A percentile compares a stretch with the other conserved stretches of the same genome.
Evolutionary conservation across 2,888 invertebrate genomes (phyloP).

Genomic region (Erebia aethiops): DNA sequence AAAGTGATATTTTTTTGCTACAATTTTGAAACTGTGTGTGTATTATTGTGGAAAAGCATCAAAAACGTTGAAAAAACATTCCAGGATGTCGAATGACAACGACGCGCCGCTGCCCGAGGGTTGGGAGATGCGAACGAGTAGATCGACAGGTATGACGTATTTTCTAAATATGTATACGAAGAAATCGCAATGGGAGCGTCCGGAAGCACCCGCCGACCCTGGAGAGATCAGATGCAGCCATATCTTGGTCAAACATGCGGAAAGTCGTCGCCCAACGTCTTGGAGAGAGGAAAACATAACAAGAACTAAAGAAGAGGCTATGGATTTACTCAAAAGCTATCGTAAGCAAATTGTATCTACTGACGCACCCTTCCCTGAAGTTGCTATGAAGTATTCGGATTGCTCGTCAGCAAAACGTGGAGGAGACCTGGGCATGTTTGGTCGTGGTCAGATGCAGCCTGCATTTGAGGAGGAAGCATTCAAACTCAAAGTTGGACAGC

Average conservation of each 20-base stretch:
- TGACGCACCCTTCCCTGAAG: slow-evolving; percentile 91
- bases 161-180: slow-evolving; percentile 97
- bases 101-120: slow-evolving; percentile 89
- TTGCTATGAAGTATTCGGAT: slow-evolving; percentile 97
- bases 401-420: slow-evolving; percentile 98
- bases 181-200: slow-evolving; percentile 98
- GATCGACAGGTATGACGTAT: slow-evolving; percentile 95
- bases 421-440: slow-evolving; percentile 97
- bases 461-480: slow-evolving; percentile 99
- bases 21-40: background rate
- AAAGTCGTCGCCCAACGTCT: slow-evolving; percentile 96
- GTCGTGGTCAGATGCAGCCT: slow-evolving; percentile 97
- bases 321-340: slow-evolving; percentile 92
- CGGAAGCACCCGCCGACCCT: slow-evolving; percentile 91
- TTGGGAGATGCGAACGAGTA: slow-evolving; percentile 95
- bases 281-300: slow-evolving; percentile 98
- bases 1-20: background rate
- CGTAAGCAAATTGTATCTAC: slow-evolving; percentile 92
- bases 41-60: slow-evolving; percentile 24
- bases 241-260: slow-evolving; percentile 95
- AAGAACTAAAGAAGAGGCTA: slow-evolving; percentile 94
- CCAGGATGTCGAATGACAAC: slow-evolving; percentile 75
- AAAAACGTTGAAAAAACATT: slow-evolving; percentile 49
- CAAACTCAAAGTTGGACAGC: slow-evolving; percentile 94
- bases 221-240: slow-evolving; percentile 94